Base-by-base conservation (phyloP, 2,888 invertebrate genomes). In the Patella pellucida region DNA sequence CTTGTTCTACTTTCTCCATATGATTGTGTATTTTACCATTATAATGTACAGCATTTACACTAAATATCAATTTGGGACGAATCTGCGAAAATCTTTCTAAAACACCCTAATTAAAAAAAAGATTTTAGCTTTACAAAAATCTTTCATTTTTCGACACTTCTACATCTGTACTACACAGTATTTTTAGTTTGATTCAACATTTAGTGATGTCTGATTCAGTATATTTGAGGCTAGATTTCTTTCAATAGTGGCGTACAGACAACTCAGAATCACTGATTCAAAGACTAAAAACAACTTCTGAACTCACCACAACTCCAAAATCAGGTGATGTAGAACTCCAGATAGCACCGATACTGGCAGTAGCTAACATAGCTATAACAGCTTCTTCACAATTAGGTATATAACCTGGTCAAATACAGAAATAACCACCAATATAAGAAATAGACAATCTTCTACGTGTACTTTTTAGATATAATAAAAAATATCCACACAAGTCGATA, bases 241-340 rank as follows among this genome's bases (percentile, higher is more conserved):
- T 7, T 1, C 41, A 41, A 41, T 4, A 41, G 41, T 41, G 7
- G 41, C 41, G 5, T 41, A 41, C 41, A 41, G 41, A 41, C 41
- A 9, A 41, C 4, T 9, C 41, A 41, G 41, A 41, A 41, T 41
- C 9, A 41, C 7, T 9, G 4, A 5, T 41, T 41, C 41, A 41
- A 41, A 3, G 1, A 41, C 41, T 41, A 41, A 41, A 41, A 41
- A 9, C 7, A 41, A 41, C 7, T 1, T 41, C 7, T 9, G 41
- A 41, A 82, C 86, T 82, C 83, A 92, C 92, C 77, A 90, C 89
- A 41, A 91, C 91, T 77, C 93, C 93, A 85, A 93, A 93, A 83
- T 93, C 93, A 2, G 93, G 92, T 3, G 92, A 92, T 1, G 93
- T 92, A 9, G 92, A 92, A 72, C 92, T 92, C 93, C 93, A 93